phyloP scores from a whole-genome alignment of 2,888 invertebrate genomes.

The Eueremaeus valkanovi region DNA sequence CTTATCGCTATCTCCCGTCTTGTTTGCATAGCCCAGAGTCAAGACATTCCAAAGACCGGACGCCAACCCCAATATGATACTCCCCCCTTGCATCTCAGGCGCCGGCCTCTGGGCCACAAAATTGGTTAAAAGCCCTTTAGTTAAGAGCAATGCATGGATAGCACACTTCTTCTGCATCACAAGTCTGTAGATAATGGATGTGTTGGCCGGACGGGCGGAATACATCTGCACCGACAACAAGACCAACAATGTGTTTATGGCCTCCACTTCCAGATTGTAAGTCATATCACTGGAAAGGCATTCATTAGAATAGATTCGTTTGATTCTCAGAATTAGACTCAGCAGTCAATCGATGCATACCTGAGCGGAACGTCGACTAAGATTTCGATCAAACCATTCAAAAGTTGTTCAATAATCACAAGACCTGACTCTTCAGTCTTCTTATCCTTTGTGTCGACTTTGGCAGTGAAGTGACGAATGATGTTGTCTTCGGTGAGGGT shows the following conservation, averaged over 20 bases:
- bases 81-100: constrained; percentile 67
- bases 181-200: constrained; percentile 65
- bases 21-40: constrained; percentile 53
- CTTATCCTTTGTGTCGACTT: constrained; percentile 40
- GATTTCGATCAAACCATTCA: constrained; percentile 71
- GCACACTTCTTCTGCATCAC: constrained; percentile 58
- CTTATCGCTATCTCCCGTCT: constrained; percentile 47
- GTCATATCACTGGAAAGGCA: constrained; percentile 66
- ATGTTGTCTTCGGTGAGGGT: constrained; percentile 83
- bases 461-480: constrained; percentile 64
- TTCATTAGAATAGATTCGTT: too few relatives aligned
- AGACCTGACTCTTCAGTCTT: constrained; percentile 36
- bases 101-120: constrained; percentile 65
- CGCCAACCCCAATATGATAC: constrained; percentile 73
- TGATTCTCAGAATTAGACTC: constrained; percentile 13
- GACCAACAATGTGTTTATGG: constrained; percentile 77
- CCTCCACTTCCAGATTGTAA: constrained; percentile 78
- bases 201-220: constrained; percentile 65
- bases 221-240: constrained; percentile 84
- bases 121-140: constrained; percentile 74
- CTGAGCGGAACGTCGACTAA: constrained; percentile 76
- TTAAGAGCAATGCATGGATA: constrained; percentile 70
- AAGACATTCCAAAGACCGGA: constrained; percentile 55
- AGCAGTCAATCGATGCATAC: constrained; percentile 56
- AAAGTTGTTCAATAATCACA: constrained; percentile 64